Percentiles rank a stretch among this genome's conserved stretches.
phyloP scores from a whole-genome alignment of 2,113 vertebrate genomes.

The Piprites chloris region DNA sequence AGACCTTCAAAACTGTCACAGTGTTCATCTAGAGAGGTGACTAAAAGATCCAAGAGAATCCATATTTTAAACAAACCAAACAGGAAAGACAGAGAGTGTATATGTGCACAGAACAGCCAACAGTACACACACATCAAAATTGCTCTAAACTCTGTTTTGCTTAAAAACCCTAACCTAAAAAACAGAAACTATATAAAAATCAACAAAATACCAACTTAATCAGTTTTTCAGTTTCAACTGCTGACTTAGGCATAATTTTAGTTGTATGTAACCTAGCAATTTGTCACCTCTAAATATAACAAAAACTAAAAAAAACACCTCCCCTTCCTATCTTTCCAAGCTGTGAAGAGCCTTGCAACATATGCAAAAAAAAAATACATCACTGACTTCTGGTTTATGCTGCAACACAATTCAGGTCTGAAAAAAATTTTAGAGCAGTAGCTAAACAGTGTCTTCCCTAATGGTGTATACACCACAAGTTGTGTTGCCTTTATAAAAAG shows the following conservation, averaged over 20 bases:
- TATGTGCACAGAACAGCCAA: background rate
- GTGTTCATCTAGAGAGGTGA: background rate
- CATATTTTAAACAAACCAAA: background rate
- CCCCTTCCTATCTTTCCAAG: background rate
- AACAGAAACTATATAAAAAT: background rate
- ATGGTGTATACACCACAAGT: background rate
- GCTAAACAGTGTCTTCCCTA: background rate
- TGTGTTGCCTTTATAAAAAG: background rate
- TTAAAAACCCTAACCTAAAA: background rate
- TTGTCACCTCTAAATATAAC: background rate
- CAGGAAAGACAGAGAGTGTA: background rate
- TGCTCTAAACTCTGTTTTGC: background rate
- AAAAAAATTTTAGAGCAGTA: background rate
- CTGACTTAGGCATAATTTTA: background rate
- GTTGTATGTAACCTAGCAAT: background rate
- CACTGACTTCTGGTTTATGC: background rate
- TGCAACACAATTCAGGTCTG: background rate
- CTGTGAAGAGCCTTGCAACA: background rate
- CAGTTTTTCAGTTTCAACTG: background rate
- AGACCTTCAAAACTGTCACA: background rate
- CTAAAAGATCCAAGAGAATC: background rate
- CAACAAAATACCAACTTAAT: background rate
- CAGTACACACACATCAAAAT: background rate
- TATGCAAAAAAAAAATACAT: background rate
- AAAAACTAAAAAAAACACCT: background rate